Base-by-base conservation (phyloP, 2,797 vertebrate genomes). In the Oceanodroma leucorhoa region DNA sequence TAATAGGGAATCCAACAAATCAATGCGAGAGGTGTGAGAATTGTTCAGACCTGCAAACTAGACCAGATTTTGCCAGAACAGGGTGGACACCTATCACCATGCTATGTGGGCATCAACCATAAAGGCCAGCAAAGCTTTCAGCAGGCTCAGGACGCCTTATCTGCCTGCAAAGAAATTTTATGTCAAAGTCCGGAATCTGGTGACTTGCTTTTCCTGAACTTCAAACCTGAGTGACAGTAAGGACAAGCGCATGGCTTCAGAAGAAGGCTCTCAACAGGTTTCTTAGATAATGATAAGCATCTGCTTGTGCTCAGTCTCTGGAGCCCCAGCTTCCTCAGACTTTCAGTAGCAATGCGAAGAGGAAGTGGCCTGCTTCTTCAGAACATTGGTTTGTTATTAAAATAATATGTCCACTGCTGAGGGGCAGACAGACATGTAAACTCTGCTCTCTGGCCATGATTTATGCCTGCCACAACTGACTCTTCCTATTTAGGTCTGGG, bases 281-380 rank as follows among this genome's bases (percentile, higher is more conserved):
- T 89, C 73, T 64, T 34, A 73, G 53, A 53, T 29, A 46, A 84
- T 16, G 4, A 76, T 30, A 73, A 94, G 64, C 41, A 95, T 43
- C 53, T 82, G 75, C 60, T 88, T 58, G 38, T 50, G 50, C n/a
- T 91, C 78, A 55, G 58, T 18, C 58, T 79, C 79, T 90, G 18
- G 26, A 91, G 23, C 11, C 30, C 9, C n/a, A 87, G 36, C 5
- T 73, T 70, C 72, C 89, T 80, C 46, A 77, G 75, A 88, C 46
- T 87, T 67, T 45, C 55, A 72, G 51, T 41, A 88, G 41, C 71
- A 80, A 93, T 10, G 21, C 77, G 83, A 88, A 95, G 50, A 90
- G 65, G 94, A 94, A 73, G 38, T 65, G 14, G 58, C 34, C 29
- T 70, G 34, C 54, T 95, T 90, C 78, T 89, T 92, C 84, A 92